These are phyloP conservation scores for Micrasema longulum DNA, from an alignment of 1,140 invertebrate genomes.

Conservation along the genomic window DNA sequence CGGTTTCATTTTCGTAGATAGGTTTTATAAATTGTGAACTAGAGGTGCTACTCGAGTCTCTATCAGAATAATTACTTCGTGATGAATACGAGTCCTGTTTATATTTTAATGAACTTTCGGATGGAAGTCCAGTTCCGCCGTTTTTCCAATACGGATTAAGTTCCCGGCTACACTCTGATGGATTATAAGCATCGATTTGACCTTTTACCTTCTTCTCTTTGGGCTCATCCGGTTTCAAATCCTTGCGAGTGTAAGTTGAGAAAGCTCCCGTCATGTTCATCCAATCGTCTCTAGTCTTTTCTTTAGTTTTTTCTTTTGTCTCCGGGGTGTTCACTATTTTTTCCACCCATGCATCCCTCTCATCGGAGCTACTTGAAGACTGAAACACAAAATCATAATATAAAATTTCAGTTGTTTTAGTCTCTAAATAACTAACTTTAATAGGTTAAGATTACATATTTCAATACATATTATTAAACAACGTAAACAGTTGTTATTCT, in stretches of 20 bases:
- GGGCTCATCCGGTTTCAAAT: constrained; percentile 63
- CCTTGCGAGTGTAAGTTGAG: constrained; percentile 63
- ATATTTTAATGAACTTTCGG: constrained; percentile 23
- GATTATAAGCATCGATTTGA: constrained; percentile 74
- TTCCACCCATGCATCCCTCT: constrained; percentile 70
- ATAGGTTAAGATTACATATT: too few relatives aligned
- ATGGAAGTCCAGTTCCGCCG: constrained; percentile 85
- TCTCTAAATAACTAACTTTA: too few relatives aligned
- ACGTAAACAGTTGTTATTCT: too few relatives aligned
- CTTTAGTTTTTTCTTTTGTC: constrained; percentile 11
- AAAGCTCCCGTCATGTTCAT: constrained; percentile 68
- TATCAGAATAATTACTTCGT: neutral
- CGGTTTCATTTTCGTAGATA: constrained; percentile 55
- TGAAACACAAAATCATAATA: too few relatives aligned
- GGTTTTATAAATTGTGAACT: constrained; percentile 67
- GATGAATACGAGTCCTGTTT: neutral
- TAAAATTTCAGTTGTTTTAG: too few relatives aligned
- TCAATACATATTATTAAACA: too few relatives aligned
- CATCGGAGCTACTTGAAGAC: constrained; percentile 47
- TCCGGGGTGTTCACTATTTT: constrained; percentile 55
- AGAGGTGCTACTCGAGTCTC: constrained; percentile 53
- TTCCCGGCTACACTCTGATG: constrained; percentile 80
- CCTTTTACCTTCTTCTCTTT: constrained; percentile 65
- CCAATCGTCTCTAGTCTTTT: constrained; percentile 66
- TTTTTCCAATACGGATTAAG: constrained; percentile 95